Evolutionary conservation across 2,113 vertebrate genomes (phyloP).

Genomic region (Pyrgilauda ruficollis): DNA sequence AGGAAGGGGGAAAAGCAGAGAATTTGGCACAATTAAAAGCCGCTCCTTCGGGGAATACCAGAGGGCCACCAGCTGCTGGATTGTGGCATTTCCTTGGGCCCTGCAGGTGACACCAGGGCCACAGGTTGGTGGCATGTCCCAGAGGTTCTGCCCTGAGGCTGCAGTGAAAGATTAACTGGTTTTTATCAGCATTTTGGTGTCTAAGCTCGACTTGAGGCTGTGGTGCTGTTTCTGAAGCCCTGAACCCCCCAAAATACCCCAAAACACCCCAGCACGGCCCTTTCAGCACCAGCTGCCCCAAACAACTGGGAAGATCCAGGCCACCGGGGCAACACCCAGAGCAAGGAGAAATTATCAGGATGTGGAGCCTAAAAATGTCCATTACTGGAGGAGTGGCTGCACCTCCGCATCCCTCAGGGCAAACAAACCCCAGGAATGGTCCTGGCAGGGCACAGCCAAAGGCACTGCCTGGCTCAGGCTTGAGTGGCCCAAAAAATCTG

Average conservation of each 20-base stretch:
- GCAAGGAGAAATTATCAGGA: background rate
- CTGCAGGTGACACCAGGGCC: background rate
- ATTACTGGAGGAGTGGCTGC: background rate
- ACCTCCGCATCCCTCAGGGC: background rate
- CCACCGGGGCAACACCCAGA: background rate
- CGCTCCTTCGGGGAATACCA: background rate
- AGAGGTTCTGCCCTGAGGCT: background rate
- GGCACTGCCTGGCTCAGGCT: background rate
- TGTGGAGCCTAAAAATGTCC: background rate
- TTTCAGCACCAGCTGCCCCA: accelerated
- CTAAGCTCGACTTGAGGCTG: accelerated
- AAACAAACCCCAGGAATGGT: accelerated
- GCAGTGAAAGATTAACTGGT: background rate
- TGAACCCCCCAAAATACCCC: background rate
- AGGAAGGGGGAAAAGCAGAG: background rate
- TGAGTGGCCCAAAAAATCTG: background rate
- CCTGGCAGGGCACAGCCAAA: background rate
- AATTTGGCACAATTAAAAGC: background rate
- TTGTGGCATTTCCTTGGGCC: accelerated
- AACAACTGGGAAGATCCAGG: background rate
- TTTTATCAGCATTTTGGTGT: background rate
- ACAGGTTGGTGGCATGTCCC: no score
- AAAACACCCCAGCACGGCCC: accelerated
- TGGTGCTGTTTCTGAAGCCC: background rate
- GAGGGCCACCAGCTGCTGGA: background rate